phyloP scores from a whole-genome alignment of 2,797 vertebrate species.

The Pangasius larnaudii region DNA sequence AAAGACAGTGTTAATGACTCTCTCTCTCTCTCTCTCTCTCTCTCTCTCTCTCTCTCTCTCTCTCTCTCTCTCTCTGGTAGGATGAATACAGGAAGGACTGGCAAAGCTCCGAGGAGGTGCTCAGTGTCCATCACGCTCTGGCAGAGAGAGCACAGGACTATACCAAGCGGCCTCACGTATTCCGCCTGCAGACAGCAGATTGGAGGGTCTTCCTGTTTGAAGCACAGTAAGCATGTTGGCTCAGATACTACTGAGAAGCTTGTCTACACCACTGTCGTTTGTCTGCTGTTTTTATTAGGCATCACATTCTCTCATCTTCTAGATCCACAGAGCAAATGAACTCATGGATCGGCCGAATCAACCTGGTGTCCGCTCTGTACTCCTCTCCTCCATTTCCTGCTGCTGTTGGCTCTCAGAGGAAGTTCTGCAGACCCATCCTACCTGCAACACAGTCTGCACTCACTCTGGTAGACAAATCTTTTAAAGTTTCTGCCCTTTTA shows the following conservation, averaged over 20 bases:
- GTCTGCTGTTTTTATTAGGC: neutral
- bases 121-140: slow-evolving; percentile 90
- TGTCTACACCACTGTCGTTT: neutral
- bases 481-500: neutral
- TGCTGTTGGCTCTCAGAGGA: slow-evolving; percentile 87
- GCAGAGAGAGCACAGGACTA: slow-evolving; percentile 83
- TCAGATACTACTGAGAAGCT: neutral
- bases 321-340: slow-evolving; percentile 85
- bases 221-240: slow-evolving; percentile 70
- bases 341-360: slow-evolving; percentile 91
- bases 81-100: slow-evolving; percentile 73
- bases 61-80: slow-evolving; percentile 54
- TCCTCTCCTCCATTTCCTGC: slow-evolving; percentile 90
- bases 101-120: slow-evolving; percentile 79
- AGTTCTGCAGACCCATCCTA: slow-evolving; percentile 86
- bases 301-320: neutral
- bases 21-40: neutral
- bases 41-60: neutral
- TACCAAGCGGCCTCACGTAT: slow-evolving; percentile 88
- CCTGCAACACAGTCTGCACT: slow-evolving; percentile 76
- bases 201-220: slow-evolving; percentile 85
- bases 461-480: slow-evolving; percentile 64
- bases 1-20: neutral
- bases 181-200: slow-evolving; percentile 90
- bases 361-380: slow-evolving; percentile 86